A percentile compares a stretch with the other conserved stretches of the same genome.
These are phyloP conservation scores for Bactericera cockerelli DNA, from an alignment of 1,140 invertebrate genomes.

Conservation along the genomic window DNA sequence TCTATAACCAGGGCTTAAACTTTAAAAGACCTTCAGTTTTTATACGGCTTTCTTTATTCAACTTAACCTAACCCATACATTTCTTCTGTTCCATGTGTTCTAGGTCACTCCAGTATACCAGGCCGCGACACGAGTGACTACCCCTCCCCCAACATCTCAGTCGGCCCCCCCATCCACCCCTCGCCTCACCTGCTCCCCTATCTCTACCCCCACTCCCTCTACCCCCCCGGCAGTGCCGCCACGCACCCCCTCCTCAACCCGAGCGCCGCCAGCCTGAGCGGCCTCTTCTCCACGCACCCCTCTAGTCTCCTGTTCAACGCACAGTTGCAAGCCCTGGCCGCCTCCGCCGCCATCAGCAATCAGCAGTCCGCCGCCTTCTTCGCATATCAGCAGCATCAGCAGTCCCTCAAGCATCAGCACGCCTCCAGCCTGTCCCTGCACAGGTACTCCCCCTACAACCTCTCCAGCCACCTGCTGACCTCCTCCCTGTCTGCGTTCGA, in stretches of 20 bases:
- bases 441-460: background rate
- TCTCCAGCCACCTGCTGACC: background rate
- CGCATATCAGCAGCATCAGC: constrained; percentile 21
- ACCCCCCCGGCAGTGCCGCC: constrained; percentile 40
- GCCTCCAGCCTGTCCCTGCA: constrained; percentile 3
- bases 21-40: too few relatives aligned
- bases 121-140: constrained; percentile 36
- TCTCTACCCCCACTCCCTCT: constrained; percentile 59
- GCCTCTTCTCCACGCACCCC: constrained; percentile 36
- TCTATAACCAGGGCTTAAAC: too few relatives aligned
- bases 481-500: background rate
- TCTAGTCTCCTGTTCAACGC: constrained; percentile 62
- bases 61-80: too few relatives aligned
- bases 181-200: constrained; percentile 67
- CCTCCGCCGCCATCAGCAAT: constrained; percentile 31
- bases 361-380: constrained; percentile 19
- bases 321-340: constrained; percentile 52
- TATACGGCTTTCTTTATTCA: too few relatives aligned
- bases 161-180: constrained; percentile 73
- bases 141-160: constrained; percentile 67
- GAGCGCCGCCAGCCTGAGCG: constrained; percentile 22
- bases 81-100: too few relatives aligned
- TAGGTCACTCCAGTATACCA: constrained; percentile 30
- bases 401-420: constrained; percentile 14
- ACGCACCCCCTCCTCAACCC: constrained; percentile 47